phyloP scores from a whole-genome alignment of 2,113 vertebrate genomes.

The Tylochromis polylepis region DNA sequence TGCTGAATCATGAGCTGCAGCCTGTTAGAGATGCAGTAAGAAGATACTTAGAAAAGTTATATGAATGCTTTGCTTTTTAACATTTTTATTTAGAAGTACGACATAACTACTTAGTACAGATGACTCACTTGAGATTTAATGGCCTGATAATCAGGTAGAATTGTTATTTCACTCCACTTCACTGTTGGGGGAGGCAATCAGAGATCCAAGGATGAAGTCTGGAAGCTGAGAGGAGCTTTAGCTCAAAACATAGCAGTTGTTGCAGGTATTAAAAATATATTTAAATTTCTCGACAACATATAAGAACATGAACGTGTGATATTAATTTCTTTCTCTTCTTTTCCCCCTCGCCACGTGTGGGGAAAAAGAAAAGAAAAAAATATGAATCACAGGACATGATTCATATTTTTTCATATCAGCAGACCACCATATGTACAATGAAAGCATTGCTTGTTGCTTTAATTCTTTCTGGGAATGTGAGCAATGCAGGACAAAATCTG shows the following conservation, averaged over 20 bases:
- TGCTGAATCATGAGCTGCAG: slow-evolving; percentile 18
- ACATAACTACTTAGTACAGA: not conserved
- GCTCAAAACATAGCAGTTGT: not conserved
- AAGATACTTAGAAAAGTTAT: not conserved
- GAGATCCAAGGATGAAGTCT: not conserved
- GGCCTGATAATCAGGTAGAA: not conserved
- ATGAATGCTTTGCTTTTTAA: not conserved
- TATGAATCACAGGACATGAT: not conserved
- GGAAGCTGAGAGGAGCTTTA: not conserved
- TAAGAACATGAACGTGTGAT: too few relatives aligned
- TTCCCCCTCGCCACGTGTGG: too few relatives aligned
- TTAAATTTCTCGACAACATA: not conserved
- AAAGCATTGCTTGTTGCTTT: not conserved
- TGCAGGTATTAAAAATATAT: not conserved
- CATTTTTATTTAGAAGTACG: not conserved
- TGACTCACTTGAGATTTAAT: not conserved
- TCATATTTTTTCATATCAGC: not conserved
- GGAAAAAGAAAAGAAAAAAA: not conserved
- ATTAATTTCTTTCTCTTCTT: too few relatives aligned
- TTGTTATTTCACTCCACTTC: not conserved
- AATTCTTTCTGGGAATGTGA: not conserved
- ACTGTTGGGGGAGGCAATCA: not conserved
- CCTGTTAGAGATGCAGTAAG: not conserved
- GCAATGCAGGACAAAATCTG: not conserved
- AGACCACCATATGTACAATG: not conserved